Percentiles rank a stretch among this genome's conserved stretches.
Evolutionary conservation across 2,888 invertebrate species (phyloP).

Genomic region (Mesoligia furuncula): DNA sequence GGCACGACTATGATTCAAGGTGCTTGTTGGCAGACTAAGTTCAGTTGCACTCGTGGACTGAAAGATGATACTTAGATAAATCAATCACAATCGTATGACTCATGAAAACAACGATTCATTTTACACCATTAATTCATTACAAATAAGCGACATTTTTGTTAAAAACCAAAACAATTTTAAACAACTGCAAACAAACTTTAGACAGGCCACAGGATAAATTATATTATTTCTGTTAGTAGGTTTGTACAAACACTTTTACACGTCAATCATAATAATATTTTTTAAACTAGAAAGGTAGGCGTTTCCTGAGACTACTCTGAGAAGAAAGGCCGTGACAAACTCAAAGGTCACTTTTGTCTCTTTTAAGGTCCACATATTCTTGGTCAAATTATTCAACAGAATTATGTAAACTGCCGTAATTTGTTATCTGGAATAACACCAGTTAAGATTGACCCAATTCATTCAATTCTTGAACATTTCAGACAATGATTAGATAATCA

Average conservation of each 20-base stretch:
- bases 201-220: not conserved
- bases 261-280: no score
- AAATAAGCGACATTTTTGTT: conserved; percentile 12
- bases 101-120: conserved; percentile 40
- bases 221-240: not conserved
- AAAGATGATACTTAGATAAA: conserved; percentile 10
- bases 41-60: conserved; percentile 4
- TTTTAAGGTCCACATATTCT: not conserved
- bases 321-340: not conserved
- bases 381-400: not conserved
- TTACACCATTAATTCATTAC: not conserved
- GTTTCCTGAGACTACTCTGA: no score
- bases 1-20: not conserved
- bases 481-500: no score
- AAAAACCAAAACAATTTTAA: not conserved
- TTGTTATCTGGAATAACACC: not conserved
- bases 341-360: no score
- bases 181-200: not conserved
- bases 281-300: no score
- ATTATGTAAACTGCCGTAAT: not conserved
- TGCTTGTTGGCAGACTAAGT: conserved; percentile 11
- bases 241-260: no score
- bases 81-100: conserved; percentile 13
- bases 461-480: no score
- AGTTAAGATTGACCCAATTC: not conserved